Evolutionary conservation across 2,888 invertebrate genomes (phyloP).

Genomic region (Lasioglossum calceatum): DNA sequence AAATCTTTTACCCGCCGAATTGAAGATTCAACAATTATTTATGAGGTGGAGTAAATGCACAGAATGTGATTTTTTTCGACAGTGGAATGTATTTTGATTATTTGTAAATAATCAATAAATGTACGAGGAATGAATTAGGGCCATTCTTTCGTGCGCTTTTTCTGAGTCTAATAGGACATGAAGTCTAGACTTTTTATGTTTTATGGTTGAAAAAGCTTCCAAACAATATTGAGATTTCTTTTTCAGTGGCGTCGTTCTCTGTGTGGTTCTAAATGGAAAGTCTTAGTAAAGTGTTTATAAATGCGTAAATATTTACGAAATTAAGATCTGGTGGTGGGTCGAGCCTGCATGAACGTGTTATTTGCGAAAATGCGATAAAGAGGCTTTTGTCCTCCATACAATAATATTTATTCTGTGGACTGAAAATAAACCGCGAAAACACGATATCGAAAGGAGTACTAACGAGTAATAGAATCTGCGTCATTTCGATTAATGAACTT

Average conservation of each 20-base stretch:
- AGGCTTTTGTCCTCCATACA: neutral
- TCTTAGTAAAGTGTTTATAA: neutral
- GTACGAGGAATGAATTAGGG: neutral
- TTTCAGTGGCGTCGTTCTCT: neutral
- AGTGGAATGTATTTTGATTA: neutral
- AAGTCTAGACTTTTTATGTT: neutral
- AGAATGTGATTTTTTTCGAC: neutral
- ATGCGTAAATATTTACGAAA: neutral
- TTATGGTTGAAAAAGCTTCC: neutral
- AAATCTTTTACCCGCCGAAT: neutral
- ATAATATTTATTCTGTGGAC: neutral
- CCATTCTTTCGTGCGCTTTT: no score
- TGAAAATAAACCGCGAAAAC: conserved; percentile 4
- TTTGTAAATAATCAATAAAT: neutral
- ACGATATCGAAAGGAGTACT: neutral
- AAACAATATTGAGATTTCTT: neutral
- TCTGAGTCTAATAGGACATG: neutral
- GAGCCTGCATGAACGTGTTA: neutral
- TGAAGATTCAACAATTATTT: neutral
- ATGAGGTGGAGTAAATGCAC: neutral
- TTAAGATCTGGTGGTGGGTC: neutral
- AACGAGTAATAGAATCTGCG: neutral
- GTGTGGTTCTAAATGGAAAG: neutral
- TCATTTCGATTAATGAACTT: neutral
- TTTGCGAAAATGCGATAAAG: neutral